Evolutionary conservation across 2,888 invertebrate species (phyloP), one percentile per base, ranked within the genome.

Genomic region (Parascotia fuliginaria): DNA sequence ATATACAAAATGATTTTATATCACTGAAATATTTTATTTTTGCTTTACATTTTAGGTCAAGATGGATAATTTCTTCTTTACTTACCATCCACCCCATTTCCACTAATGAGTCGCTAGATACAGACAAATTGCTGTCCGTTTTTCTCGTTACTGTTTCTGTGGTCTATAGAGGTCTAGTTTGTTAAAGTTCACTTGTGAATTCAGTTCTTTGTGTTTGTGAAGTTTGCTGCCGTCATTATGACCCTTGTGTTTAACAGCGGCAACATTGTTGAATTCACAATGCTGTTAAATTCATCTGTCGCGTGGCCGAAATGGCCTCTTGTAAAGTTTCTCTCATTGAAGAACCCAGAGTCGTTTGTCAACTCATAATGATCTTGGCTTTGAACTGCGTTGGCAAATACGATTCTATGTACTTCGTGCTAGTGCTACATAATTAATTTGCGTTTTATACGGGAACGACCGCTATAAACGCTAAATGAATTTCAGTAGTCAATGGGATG

Each of bases 261-360:
- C 59, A 66, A 67, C 69, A 67, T 67, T 75, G 75, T 75, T 47
- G 43, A 61, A 58, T 72, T 71, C 61, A 68, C 69, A 70, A 65
- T 65, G 69, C 74, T 63, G 64, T 80, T 77, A 79, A 73, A 73
- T 73, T 73, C 70, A 73, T 65, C 72, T 71, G 70, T 55, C 49
- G 67, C 55, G 59, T 64, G 68, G 70, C 57, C 64, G 63, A 63
- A 74, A 77, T 62, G 68, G 67, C 66, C 61, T 72, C 56, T 68
- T 63, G 70, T 64, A 64, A 78, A 77, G 68, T 73, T 75, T 63
- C 66, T 67, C 65, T 65, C 66, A 72, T 73, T 70, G 67, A 70
- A 68, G 60, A 64, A 63, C 65, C 64, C 62, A 64, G 63, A 69
- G 66, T 68, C 73, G 70, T 75, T 76, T 79, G 75, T 79, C 70